Conservation (phyloP, 2,888 invertebrate species). For the Argyresthia goedartella region DNA sequence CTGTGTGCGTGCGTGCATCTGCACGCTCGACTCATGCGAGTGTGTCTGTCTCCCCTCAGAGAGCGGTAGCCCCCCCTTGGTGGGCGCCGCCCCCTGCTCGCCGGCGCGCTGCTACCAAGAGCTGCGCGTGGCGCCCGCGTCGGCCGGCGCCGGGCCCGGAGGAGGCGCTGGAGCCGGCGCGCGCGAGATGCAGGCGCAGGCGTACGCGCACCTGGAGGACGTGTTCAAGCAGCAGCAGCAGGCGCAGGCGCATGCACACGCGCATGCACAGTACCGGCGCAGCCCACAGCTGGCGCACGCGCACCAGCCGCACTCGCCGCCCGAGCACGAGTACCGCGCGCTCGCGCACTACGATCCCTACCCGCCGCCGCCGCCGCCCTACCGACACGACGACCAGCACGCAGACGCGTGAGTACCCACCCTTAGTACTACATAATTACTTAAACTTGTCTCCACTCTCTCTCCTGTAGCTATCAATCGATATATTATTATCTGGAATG, state of each 20-base stretch:
- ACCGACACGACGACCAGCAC: constrained; percentile 44
- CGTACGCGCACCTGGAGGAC: constrained; percentile 53
- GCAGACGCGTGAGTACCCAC: constrained; percentile 48
- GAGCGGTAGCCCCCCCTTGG: constrained; percentile 18
- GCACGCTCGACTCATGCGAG: constrained; percentile 10
- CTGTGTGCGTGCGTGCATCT: constrained; percentile 13
- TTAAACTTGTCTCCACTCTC: not conserved
- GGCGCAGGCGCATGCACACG: constrained; percentile 27
- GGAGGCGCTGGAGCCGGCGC: constrained; percentile 58
- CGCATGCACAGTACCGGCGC: constrained; percentile 32
- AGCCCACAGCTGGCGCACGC: not conserved
- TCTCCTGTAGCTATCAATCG: not conserved
- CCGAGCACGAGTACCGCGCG: constrained; percentile 43
- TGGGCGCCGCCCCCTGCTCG: not conserved
- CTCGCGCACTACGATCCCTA: too few relatives aligned
- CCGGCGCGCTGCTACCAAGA: constrained; percentile 19
- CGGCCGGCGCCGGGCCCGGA: constrained; percentile 64
- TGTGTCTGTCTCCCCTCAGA: constrained; percentile 45
- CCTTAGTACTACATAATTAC: not conserved
- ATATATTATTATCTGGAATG: too few relatives aligned
- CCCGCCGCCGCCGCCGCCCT: constrained; percentile 34
- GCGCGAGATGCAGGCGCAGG: constrained; percentile 62
- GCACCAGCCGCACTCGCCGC: constrained; percentile 40
- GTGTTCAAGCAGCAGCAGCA: constrained; percentile 39
- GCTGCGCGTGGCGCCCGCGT: constrained; percentile 51